Percentiles rank a stretch among this genome's conserved stretches.
Conservation (phyloP, 2,888 invertebrate species). For the Ecliptopera silaceata region DNA sequence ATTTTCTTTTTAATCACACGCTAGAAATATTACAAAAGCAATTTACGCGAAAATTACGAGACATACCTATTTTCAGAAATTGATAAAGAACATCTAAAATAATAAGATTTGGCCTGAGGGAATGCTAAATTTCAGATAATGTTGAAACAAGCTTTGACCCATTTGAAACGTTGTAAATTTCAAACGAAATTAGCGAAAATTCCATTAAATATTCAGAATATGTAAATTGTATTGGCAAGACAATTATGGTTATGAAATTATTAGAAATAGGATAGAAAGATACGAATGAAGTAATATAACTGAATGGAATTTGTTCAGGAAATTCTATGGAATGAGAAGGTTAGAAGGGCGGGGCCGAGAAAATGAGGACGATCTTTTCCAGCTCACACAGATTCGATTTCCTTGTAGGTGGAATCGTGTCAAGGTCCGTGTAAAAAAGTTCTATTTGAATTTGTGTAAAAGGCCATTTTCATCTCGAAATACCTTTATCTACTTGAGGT, state of each 20-base stretch:
- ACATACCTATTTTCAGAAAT: too few species aligned
- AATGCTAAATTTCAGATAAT: slow-evolving; percentile 4
- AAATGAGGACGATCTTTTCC: slow-evolving; percentile 1
- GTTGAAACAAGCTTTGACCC: slow-evolving; percentile 5
- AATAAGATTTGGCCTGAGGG: background rate
- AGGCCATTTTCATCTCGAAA: slow-evolving; percentile 19
- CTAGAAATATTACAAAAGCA: background rate
- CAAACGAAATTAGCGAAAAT: slow-evolving; percentile 13
- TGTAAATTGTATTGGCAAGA: slow-evolving; percentile 11
- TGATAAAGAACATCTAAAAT: too few species aligned
- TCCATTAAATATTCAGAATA: slow-evolving; percentile 17
- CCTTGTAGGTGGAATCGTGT: slow-evolving; percentile 1
- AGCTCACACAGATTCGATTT: slow-evolving; percentile 5
- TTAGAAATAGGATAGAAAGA: background rate
- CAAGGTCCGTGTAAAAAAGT: slow-evolving; percentile 4
- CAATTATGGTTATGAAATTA: background rate
- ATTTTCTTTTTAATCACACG: background rate
- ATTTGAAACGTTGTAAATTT: slow-evolving; percentile 22
- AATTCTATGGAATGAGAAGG: background rate
- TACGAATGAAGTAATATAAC: background rate
- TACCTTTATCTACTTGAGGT: slow-evolving; percentile 14
- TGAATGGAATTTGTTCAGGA: background rate
- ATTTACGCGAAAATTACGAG: background rate
- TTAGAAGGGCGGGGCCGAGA: background rate
- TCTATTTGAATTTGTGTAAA: slow-evolving; percentile 2